These are phyloP conservation scores for Oscarella lobularis DNA, from an alignment of 37 sponge, comb jelly and placozoan species.

Conservation along the genomic window DNA sequence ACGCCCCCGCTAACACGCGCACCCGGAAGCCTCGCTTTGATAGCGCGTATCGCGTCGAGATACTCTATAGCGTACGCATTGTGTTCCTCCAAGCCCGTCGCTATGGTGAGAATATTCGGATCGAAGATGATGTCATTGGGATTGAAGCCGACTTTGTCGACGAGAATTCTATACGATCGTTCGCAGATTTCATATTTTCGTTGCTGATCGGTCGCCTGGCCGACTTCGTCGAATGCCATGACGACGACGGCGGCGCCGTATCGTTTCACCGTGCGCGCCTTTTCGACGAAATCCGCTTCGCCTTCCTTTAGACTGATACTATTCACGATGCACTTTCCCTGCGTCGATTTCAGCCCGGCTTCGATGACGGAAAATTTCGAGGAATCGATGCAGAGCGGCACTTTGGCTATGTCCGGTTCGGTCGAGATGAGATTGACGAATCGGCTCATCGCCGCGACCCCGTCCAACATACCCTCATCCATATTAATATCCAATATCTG, in stretches of 20 bases:
- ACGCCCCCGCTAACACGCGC: conserved; percentile 88
- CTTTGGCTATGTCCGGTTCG: conserved; percentile 87
- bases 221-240: conserved; percentile 97
- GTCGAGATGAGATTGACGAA: conserved; percentile 77
- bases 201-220: conserved; percentile 80
- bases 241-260: conserved; percentile 96
- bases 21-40: conserved; percentile 59
- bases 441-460: conserved; percentile 62
- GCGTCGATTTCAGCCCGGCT: conserved; percentile 87
- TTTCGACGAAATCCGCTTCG: conserved; percentile 80
- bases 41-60: conserved; percentile 64
- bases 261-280: conserved; percentile 56
- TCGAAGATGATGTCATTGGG: conserved; percentile 99
- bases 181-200: conserved; percentile 72
- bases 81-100: conserved; percentile 94
- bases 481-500: conserved; percentile 95
- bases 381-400: conserved; percentile 94
- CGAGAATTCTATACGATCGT: conserved; percentile 77
- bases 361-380: conserved; percentile 89
- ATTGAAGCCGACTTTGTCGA: conserved; percentile 65
- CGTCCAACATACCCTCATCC: conserved; percentile 99
- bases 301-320: conserved; percentile 97
- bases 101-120: conserved; percentile 97
- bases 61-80: conserved; percentile 77
- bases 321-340: conserved; percentile 99